Percentiles rank a stretch among this genome's conserved stretches.
Evolutionary conservation across 2,888 invertebrate species (phyloP).

Genomic region (Flexamia atlantica): DNA sequence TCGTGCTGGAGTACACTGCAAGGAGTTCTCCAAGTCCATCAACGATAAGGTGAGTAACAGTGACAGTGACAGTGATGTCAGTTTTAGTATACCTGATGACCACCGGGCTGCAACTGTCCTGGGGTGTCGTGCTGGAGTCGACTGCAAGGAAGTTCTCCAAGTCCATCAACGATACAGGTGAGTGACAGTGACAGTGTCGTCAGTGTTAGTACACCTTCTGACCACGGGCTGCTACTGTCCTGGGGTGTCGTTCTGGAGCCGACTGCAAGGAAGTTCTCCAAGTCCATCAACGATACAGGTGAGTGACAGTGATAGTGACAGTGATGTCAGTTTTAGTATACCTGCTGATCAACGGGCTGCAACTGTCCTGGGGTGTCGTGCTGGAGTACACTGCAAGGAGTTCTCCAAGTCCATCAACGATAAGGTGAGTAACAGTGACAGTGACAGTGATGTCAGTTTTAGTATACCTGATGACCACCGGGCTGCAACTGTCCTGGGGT

Average conservation of each 20-base stretch:
- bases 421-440: slow-evolving; percentile 71
- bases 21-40: slow-evolving; percentile 58
- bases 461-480: slow-evolving; percentile 86
- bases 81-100: no score
- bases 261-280: no score
- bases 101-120: no score
- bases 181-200: no score
- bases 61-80: no score
- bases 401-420: slow-evolving; percentile 53
- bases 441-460: slow-evolving; percentile 85
- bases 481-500: slow-evolving; percentile 83
- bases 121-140: no score
- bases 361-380: slow-evolving; percentile 79
- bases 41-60: slow-evolving; percentile 40
- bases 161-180: no score
- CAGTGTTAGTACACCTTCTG: no score
- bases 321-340: slow-evolving; percentile 86
- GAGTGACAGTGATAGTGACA: slow-evolving; percentile 92
- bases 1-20: slow-evolving; percentile 73
- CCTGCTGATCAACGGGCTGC: slow-evolving; percentile 85
- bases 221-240: no score
- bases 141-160: no score
- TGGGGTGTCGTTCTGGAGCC: no score
- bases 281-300: no score
- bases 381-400: slow-evolving; percentile 71